phyloP scores from a whole-genome alignment of 2,113 vertebrate genomes.

The Hemichromis elongatus region DNA sequence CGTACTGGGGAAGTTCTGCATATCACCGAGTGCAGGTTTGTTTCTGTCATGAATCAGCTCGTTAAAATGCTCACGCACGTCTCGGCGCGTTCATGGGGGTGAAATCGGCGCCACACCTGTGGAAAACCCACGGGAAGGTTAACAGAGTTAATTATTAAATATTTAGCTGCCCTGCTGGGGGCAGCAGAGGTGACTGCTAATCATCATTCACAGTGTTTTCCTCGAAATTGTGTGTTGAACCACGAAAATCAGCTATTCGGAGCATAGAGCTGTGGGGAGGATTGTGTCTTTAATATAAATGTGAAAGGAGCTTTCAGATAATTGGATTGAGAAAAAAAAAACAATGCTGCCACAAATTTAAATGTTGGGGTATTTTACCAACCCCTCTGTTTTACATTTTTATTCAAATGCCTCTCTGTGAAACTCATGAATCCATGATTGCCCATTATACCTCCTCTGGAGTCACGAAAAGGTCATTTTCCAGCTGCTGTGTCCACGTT shows the following conservation, averaged over 20 bases:
- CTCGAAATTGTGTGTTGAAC: not conserved
- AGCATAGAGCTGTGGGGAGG: not conserved
- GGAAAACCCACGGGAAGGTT: conserved; percentile 16
- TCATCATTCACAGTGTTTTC: not conserved
- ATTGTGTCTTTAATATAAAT: not conserved
- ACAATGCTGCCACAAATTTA: not conserved
- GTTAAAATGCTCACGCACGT: conserved; percentile 1
- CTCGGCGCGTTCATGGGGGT: not conserved
- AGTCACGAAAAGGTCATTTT: not conserved
- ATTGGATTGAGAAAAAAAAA: not conserved
- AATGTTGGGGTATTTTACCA: not conserved
- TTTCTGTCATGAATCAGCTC: not conserved
- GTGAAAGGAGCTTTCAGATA: not conserved
- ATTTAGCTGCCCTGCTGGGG: conserved; percentile 11
- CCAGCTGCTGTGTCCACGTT: not conserved
- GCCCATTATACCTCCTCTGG: not conserved
- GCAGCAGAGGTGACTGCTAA: not conserved
- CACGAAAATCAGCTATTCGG: not conserved
- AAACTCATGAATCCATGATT: not conserved
- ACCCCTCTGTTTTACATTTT: not conserved
- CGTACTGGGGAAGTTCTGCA: not conserved
- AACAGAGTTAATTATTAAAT: conserved; percentile 27
- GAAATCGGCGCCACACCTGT: not conserved
- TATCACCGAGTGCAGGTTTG: not conserved
- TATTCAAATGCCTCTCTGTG: not conserved